These are phyloP conservation scores for Bufotes viridis DNA, from an alignment of 2,797 vertebrate genomes.

Conservation along the genomic window DNA sequence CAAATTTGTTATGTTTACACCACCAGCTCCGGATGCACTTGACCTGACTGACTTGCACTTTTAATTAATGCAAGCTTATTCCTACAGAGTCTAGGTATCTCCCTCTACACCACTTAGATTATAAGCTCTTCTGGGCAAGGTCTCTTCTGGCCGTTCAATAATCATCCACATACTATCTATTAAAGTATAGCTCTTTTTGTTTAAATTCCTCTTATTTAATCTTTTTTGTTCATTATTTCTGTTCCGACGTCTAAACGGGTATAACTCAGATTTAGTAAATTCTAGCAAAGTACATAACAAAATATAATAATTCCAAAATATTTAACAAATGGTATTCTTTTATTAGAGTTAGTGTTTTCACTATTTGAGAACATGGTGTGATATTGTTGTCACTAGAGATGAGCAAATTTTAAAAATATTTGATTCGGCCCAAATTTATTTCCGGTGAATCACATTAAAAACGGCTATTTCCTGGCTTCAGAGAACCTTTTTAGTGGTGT, in stretches of 20 bases:
- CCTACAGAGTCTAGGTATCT: constrained; percentile 24
- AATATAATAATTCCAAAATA: background rate
- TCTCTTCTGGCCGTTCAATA: constrained; percentile 14
- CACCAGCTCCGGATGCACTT: constrained; percentile 39
- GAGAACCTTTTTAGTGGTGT: no score
- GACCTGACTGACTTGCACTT: constrained; percentile 47
- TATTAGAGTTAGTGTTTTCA: no score
- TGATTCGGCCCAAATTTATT: no score
- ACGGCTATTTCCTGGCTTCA: no score
- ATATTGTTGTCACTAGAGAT: no score
- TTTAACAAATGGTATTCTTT: background rate
- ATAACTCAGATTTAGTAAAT: background rate
- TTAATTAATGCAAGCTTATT: constrained; percentile 54
- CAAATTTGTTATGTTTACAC: constrained; percentile 55
- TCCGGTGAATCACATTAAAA: no score
- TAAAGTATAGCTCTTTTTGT: background rate
- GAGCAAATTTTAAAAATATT: no score
- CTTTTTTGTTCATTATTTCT: background rate
- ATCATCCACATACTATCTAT: constrained; percentile 20
- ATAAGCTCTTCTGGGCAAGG: constrained; percentile 55
- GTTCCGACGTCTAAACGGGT: background rate
- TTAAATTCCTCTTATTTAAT: constrained; percentile 13
- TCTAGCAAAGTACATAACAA: background rate
- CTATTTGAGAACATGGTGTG: no score
- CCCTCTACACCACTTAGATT: constrained; percentile 35